phyloP scores from a whole-genome alignment of 2,888 invertebrate genomes.

The Lasioglossum vierecki region DNA sequence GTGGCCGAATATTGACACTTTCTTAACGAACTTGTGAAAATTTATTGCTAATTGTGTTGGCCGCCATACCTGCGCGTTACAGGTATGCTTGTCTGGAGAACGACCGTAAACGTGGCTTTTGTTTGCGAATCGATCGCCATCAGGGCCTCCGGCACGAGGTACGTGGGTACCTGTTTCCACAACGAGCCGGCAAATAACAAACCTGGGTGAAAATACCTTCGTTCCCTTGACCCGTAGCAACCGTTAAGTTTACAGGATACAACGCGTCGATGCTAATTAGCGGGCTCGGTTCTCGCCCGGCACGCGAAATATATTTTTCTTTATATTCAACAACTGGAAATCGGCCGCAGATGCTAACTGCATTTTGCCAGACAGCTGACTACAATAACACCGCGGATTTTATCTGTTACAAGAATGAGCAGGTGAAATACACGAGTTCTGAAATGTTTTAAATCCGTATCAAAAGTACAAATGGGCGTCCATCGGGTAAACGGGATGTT shows the following conservation, averaged over 20 bases:
- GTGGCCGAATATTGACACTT: conserved; percentile 54
- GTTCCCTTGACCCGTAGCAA: conserved; percentile 15
- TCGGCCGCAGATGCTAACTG: neutral
- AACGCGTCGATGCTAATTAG: conserved; percentile 44
- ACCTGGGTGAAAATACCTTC: conserved; percentile 50
- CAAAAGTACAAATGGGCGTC: too few species aligned
- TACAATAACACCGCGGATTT: neutral
- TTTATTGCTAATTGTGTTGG: conserved; percentile 60
- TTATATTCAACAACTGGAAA: neutral
- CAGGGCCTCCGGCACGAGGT: conserved; percentile 22
- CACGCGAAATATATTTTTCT: conserved; percentile 12
- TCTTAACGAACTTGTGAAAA: conserved; percentile 53
- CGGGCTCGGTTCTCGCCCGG: neutral
- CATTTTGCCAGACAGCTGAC: too few species aligned
- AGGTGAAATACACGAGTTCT: neutral
- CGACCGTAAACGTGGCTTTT: conserved; percentile 47
- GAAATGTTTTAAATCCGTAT: too few species aligned
- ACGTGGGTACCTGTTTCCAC: conserved; percentile 44
- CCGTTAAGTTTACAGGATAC: conserved; percentile 12
- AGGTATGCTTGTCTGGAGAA: conserved; percentile 29
- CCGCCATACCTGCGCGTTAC: conserved; percentile 15
- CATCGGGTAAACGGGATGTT: too few species aligned
- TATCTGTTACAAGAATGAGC: neutral
- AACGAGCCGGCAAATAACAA: conserved; percentile 42
- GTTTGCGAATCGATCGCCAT: conserved; percentile 55